Conservation (phyloP, 2,888 invertebrate genomes). For the Cephalotes varians region DNA sequence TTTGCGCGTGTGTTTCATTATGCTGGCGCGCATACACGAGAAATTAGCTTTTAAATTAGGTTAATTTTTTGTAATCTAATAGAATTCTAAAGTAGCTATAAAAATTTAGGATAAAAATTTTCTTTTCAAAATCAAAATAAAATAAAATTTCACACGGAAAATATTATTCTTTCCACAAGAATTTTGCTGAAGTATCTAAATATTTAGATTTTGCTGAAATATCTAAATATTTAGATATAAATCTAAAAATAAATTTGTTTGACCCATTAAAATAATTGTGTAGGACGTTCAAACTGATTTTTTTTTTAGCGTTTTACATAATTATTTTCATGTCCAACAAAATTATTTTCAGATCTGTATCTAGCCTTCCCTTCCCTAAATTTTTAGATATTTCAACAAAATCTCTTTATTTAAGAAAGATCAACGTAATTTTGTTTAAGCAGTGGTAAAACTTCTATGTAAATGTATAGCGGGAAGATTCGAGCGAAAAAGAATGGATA, state of each 20-base stretch:
- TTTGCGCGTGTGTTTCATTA: slow-evolving; percentile 21
- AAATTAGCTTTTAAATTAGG: not conserved
- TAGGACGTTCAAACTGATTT: no score
- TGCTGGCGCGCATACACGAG: not conserved
- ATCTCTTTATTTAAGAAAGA: not conserved
- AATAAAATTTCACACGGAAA: not conserved
- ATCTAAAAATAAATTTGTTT: no score
- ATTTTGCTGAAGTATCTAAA: no score
- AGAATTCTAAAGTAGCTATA: not conserved
- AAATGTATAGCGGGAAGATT: not conserved
- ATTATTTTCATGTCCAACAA: no score
- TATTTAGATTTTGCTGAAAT: no score
- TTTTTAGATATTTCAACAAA: no score
- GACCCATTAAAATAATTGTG: no score
- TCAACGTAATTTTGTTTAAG: not conserved
- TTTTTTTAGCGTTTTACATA: no score
- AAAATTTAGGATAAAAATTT: not conserved
- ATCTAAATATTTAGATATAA: no score
- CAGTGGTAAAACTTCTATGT: not conserved
- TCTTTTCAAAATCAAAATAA: not conserved
- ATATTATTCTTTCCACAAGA: not conserved
- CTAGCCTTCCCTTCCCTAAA: no score
- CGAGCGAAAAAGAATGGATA: not conserved
- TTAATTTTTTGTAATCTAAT: slow-evolving; percentile 1
- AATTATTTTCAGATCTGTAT: no score